Evolutionary conservation across 2,888 invertebrate species (phyloP).

Genomic region (Volucella inanis): DNA sequence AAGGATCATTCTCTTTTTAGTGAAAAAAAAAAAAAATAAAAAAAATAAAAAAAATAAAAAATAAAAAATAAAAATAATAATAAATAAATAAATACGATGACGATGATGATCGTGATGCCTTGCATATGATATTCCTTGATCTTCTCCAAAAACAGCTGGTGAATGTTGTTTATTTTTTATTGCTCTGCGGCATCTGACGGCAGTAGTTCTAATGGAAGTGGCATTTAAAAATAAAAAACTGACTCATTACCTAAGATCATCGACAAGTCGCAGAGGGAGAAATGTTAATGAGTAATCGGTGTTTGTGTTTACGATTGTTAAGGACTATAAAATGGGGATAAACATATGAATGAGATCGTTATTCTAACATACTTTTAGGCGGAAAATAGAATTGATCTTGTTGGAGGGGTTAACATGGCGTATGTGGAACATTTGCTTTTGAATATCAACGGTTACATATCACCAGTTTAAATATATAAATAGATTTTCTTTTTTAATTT

Average conservation of each 20-base stretch:
- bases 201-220: constrained; percentile 14
- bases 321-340: constrained; percentile 6
- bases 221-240: constrained; percentile 50
- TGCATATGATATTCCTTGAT: not conserved
- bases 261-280: constrained; percentile 18
- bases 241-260: constrained; percentile 48
- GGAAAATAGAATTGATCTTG: not conserved
- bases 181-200: not conserved
- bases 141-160: not conserved
- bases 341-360: not conserved
- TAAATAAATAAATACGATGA: too few relatives aligned
- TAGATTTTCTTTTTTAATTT: too few relatives aligned
- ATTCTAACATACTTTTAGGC: constrained; percentile 60
- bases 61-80: not conserved
- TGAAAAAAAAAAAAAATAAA: not conserved
- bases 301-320: constrained; percentile 10
- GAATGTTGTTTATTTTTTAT: constrained; percentile 13
- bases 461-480: too few relatives aligned
- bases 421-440: constrained; percentile 53
- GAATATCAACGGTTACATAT: too few relatives aligned
- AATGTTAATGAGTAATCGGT: constrained; percentile 27
- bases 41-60: not conserved
- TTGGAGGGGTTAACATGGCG: constrained; percentile 27
- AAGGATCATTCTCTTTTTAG: constrained; percentile 6
- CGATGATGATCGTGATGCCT: constrained; percentile 3